phyloP scores from a whole-genome alignment of 2,113 vertebrate genomes.

The Dolichallabes microphthalmus region DNA sequence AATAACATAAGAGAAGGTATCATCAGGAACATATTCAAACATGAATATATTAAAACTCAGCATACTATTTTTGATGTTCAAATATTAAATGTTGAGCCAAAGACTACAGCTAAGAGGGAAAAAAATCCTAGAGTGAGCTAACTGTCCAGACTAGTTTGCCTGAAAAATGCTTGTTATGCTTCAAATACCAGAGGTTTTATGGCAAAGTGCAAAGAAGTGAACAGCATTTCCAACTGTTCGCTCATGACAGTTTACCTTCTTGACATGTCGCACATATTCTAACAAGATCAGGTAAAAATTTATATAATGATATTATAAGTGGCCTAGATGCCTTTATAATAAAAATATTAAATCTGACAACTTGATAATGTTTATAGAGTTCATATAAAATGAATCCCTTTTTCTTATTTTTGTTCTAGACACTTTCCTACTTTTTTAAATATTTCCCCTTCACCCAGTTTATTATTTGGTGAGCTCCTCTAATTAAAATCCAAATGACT shows the following conservation, averaged over 20 bases:
- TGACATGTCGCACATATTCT: constrained; percentile 12
- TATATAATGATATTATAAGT: constrained; percentile 6
- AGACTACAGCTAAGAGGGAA: neutral
- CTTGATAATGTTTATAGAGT: neutral
- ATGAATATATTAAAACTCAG: neutral
- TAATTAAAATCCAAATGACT: neutral
- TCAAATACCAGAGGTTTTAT: constrained; percentile 42
- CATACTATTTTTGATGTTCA: constrained; percentile 2
- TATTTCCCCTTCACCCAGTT: neutral
- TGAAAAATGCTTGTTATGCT: constrained; percentile 48
- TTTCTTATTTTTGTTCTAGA: neutral
- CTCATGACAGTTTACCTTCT: constrained; percentile 34
- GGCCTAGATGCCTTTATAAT: neutral
- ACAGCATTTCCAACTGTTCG: constrained; percentile 1
- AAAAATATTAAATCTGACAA: neutral
- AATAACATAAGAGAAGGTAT: constrained; percentile 48
- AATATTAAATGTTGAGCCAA: constrained; percentile 6
- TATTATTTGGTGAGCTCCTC: neutral
- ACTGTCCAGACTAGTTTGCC: constrained; percentile 41
- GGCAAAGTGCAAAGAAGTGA: constrained; percentile 41
- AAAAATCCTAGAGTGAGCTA: constrained; percentile 32
- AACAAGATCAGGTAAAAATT: constrained; percentile 7
- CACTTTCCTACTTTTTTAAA: neutral
- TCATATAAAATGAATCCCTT: neutral
- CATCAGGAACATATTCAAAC: neutral